Percentiles rank a stretch among this genome's conserved stretches.
phyloP scores from a whole-genome alignment of 37 sponge, comb jelly and placozoan species.

The Ephydatia muelleri region DNA sequence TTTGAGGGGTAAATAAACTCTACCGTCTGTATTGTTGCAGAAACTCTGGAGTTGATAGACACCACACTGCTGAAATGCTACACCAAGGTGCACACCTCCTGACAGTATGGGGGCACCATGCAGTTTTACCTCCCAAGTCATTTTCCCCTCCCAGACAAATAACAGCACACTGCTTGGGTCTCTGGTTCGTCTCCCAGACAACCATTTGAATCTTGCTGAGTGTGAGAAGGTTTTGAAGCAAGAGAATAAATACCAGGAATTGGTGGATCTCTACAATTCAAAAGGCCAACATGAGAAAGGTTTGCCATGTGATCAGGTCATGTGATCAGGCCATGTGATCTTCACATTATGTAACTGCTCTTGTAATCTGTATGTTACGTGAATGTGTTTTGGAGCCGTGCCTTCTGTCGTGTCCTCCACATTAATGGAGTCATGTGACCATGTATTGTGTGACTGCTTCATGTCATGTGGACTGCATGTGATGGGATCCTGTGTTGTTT shows the following conservation, averaged over 20 bases:
- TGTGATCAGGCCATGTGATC: not conserved
- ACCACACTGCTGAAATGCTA: conserved; percentile 93
- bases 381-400: too few relatives aligned
- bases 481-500: too few relatives aligned
- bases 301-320: not conserved
- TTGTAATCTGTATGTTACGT: not conserved
- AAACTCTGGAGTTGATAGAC: conserved; percentile 67
- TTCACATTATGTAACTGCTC: not conserved
- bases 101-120: not conserved
- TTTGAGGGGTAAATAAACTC: not conserved
- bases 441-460: too few relatives aligned
- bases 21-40: not conserved
- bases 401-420: too few relatives aligned
- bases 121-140: not conserved
- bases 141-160: conserved; percentile 21
- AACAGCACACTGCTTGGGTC: conserved; percentile 81
- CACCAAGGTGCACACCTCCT: conserved; percentile 43
- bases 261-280: conserved; percentile 76
- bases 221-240: conserved; percentile 70
- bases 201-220: conserved; percentile 66
- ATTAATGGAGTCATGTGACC: not conserved
- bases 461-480: too few relatives aligned
- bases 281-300: conserved; percentile 79
- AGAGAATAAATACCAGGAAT: conserved; percentile 60
- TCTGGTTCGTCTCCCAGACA: conserved; percentile 79